phyloP scores from a whole-genome alignment of 2,797 vertebrate species.

The Hephaestus fuliginosus region DNA sequence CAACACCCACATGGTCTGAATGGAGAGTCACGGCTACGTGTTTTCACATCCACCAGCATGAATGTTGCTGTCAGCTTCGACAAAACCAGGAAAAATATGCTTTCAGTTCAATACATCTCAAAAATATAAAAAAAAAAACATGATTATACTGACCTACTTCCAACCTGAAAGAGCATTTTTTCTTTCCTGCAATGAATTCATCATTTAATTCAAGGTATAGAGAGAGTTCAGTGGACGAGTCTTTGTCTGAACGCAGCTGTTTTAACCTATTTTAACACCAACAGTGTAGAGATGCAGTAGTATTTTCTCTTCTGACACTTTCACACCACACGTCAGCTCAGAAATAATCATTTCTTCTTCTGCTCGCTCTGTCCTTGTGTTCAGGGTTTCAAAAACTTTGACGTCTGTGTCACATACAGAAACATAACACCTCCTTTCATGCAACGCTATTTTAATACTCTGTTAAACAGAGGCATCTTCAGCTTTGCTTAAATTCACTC shows the following conservation, averaged over 20 bases:
- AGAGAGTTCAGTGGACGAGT: not conserved
- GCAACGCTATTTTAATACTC: constrained; percentile 15
- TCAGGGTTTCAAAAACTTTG: not conserved
- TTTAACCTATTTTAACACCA: not conserved
- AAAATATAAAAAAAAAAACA: not conserved
- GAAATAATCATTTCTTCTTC: not conserved
- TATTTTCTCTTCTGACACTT: not conserved
- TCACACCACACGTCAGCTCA: not conserved
- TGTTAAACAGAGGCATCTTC: not conserved
- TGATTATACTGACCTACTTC: not conserved
- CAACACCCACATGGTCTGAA: not conserved
- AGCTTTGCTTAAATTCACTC: not conserved
- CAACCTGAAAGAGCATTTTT: not conserved
- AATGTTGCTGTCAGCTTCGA: not conserved
- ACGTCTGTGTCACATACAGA: not conserved
- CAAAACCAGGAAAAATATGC: not conserved
- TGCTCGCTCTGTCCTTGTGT: not conserved
- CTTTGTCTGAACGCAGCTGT: not conserved
- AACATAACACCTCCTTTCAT: constrained; percentile 1
- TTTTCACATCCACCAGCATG: not conserved
- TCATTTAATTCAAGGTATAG: too few relatives aligned
- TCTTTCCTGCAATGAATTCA: not conserved
- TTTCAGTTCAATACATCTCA: not conserved
- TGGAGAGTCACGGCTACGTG: not conserved
- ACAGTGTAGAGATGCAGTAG: not conserved